A percentile compares a stretch with the other conserved stretches of the same genome.
Conservation (phyloP, 2,797 vertebrate genomes). For the Accipiter fasciatus region DNA sequence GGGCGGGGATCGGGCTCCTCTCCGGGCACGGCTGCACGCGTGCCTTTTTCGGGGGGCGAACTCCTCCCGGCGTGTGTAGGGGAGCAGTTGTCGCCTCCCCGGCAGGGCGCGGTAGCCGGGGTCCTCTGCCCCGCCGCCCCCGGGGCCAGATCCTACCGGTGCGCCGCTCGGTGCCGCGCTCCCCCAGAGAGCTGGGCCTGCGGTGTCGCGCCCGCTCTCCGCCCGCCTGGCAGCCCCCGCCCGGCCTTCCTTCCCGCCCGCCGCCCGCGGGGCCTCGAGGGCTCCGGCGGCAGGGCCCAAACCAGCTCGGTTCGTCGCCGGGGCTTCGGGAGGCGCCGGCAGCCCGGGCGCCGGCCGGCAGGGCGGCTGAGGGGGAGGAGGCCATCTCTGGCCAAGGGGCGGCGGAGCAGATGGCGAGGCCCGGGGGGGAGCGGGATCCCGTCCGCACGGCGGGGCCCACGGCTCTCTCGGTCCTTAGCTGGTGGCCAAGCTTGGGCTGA, state of each 20-base stretch:
- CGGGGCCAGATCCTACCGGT: neutral
- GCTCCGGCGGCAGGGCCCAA: neutral
- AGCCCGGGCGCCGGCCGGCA: neutral
- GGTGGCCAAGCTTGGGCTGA: neutral
- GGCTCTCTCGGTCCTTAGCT: neutral
- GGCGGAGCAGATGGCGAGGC: neutral
- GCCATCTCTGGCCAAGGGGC: neutral
- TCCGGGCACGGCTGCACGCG: too few species aligned
- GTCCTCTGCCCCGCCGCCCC: neutral
- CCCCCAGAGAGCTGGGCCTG: neutral
- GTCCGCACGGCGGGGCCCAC: neutral
- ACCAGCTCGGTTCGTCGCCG: rapidly evolving
- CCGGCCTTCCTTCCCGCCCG: neutral
- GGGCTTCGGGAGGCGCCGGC: neutral
- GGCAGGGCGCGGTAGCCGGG: neutral
- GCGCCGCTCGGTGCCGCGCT: neutral
- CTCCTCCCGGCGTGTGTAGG: neutral
- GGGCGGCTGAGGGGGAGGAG: neutral
- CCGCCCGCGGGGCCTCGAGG: neutral
- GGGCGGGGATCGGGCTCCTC: too few species aligned
- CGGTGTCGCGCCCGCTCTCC: too few species aligned
- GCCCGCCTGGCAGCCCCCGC: too few species aligned
- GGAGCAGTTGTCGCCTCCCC: neutral
- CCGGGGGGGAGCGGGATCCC: rapidly evolving
- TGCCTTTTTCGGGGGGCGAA: neutral